These are phyloP conservation scores for Crax fasciolata DNA, from an alignment of 2,797 vertebrate genomes.

Conservation along the genomic window DNA sequence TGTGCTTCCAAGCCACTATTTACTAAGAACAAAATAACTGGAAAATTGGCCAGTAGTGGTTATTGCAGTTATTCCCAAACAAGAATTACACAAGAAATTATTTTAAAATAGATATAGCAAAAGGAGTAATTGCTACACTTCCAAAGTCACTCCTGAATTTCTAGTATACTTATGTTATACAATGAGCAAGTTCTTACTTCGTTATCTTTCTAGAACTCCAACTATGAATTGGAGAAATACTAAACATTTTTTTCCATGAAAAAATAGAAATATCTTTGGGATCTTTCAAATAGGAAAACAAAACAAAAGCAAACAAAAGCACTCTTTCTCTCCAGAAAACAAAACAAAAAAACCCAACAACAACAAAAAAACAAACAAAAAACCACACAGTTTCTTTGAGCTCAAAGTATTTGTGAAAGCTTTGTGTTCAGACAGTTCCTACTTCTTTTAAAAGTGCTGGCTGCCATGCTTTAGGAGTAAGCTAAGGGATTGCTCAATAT, in stretches of 20 bases:
- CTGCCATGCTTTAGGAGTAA: neutral
- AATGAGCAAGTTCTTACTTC: conserved; percentile 3
- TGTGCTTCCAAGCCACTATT: conserved; percentile 62
- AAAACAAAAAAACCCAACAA: too few relatives aligned
- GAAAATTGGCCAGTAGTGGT: neutral
- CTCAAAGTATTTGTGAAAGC: neutral
- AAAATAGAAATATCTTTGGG: neutral
- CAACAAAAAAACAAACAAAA: neutral
- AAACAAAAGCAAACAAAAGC: rapidly evolving
- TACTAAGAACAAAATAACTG: conserved; percentile 76
- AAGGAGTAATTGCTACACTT: neutral
- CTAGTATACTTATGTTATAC: conserved; percentile 1
- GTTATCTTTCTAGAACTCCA: neutral
- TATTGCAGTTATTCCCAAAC: neutral
- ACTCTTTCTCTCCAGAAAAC: neutral
- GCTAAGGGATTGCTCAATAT: neutral
- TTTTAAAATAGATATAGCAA: neutral
- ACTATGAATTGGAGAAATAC: neutral
- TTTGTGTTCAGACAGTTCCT: neutral
- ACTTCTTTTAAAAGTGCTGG: neutral
- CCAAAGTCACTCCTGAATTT: neutral
- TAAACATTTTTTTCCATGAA: neutral
- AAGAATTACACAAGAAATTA: neutral
- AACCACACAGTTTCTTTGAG: neutral
- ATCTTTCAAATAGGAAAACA: neutral